Conservation (phyloP, 2,113 vertebrate species). For the Catharus bicknelli region DNA sequence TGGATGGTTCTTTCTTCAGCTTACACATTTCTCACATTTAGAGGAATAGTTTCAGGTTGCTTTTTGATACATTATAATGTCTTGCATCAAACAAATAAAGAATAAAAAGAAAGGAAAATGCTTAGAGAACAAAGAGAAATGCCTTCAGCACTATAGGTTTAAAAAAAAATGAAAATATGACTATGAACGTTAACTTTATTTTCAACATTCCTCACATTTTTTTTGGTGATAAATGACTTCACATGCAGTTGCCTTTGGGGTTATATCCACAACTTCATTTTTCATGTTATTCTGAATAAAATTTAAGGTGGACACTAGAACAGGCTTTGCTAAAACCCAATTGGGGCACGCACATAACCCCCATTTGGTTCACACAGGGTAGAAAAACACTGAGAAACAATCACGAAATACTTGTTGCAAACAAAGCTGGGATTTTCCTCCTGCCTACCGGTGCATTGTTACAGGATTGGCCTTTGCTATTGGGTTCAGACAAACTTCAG, state of each 20-base stretch:
- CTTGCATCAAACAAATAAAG: constrained; percentile 14
- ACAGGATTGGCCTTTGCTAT: background rate
- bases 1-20: background rate
- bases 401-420: background rate
- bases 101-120: constrained; percentile 22
- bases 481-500: background rate
- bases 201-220: constrained; percentile 63
- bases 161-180: constrained; percentile 19
- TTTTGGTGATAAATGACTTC: constrained; percentile 61
- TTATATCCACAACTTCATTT: constrained; percentile 11
- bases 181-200: constrained; percentile 12
- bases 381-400: background rate
- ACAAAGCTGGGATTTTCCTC: background rate
- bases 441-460: background rate
- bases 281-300: constrained; percentile 31
- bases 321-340: background rate
- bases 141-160: constrained; percentile 20
- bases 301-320: constrained; percentile 56
- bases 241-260: constrained; percentile 47
- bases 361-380: background rate
- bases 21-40: background rate
- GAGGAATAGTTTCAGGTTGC: background rate
- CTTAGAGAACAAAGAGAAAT: constrained; percentile 38
- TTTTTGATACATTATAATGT: background rate
- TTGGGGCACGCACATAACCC: background rate